Evolutionary conservation across 2,797 vertebrate genomes (phyloP).

Genomic region (Pagetopsis macropterus): DNA sequence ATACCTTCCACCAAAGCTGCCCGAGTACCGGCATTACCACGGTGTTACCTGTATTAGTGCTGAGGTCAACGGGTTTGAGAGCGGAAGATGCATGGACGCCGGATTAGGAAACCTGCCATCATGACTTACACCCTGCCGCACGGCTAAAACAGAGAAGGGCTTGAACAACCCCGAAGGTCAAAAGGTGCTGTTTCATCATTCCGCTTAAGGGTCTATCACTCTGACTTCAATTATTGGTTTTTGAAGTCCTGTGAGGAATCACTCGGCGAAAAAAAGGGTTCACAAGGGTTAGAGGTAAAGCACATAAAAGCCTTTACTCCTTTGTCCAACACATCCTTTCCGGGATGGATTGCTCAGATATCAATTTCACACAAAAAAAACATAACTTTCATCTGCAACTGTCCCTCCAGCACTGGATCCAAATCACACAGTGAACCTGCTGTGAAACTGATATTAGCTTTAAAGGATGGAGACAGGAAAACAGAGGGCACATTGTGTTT

Average conservation of each 20-base stretch:
- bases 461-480: slow-evolving; percentile 13
- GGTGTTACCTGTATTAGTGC: slow-evolving; percentile 62
- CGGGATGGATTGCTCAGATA: slow-evolving; percentile 31
- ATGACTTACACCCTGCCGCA: slow-evolving; percentile 60
- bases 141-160: slow-evolving; percentile 47
- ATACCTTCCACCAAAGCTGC: slow-evolving; percentile 58
- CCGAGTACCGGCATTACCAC: slow-evolving; percentile 56
- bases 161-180: slow-evolving; percentile 68
- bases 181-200: slow-evolving; percentile 67
- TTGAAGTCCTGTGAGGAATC: slow-evolving; percentile 50
- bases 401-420: slow-evolving; percentile 34
- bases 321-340: slow-evolving; percentile 23
- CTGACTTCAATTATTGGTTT: slow-evolving; percentile 64
- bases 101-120: slow-evolving; percentile 61
- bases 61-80: slow-evolving; percentile 73
- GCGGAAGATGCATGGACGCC: slow-evolving; percentile 43
- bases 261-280: slow-evolving; percentile 44
- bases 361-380: slow-evolving; percentile 28
- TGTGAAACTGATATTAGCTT: slow-evolving; percentile 61
- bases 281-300: slow-evolving; percentile 40
- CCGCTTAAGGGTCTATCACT: slow-evolving; percentile 53
- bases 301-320: slow-evolving; percentile 40
- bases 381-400: slow-evolving; percentile 36
- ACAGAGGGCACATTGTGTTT: slow-evolving; percentile 63
- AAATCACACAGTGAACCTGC: slow-evolving; percentile 39